These are phyloP conservation scores for Theonella swinhoei DNA, from an alignment of 37 sponge, comb jelly and placozoan genomes.

Conservation along the genomic window DNA sequence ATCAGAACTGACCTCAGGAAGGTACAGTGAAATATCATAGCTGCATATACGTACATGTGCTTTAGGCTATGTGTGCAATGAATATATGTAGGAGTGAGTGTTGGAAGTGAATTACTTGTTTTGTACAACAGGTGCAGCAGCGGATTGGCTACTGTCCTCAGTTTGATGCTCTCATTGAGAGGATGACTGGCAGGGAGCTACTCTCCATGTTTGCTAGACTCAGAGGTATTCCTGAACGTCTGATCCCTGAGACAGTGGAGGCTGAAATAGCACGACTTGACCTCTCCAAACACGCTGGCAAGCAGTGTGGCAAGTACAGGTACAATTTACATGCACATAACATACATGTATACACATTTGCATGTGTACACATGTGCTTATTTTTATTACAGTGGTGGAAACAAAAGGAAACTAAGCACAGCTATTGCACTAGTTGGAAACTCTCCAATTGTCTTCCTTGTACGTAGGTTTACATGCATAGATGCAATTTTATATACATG, in stretches of 20 bases:
- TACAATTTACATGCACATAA: no score
- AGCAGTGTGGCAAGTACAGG: conserved; percentile 95
- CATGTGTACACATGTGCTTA: background rate
- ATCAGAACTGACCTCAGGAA: conserved; percentile 57
- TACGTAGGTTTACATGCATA: conserved; percentile 10
- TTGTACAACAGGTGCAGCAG: conserved; percentile 54
- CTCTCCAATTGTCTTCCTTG: conserved; percentile 86
- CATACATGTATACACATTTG: background rate
- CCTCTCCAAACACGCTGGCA: conserved; percentile 80
- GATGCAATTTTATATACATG: background rate
- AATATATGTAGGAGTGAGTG: background rate
- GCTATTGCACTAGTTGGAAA: conserved; percentile 96
- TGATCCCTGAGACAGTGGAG: conserved; percentile 76
- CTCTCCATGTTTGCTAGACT: conserved; percentile 91
- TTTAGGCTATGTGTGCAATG: no score
- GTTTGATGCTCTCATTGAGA: conserved; percentile 73
- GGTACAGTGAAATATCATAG: conserved; percentile 9
- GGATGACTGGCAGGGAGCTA: conserved; percentile 85
- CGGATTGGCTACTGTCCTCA: conserved; percentile 84
- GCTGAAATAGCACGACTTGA: conserved; percentile 81
- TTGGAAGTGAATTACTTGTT: background rate
- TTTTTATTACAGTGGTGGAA: conserved; percentile 84
- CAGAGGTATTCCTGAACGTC: conserved; percentile 81
- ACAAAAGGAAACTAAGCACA: conserved; percentile 94
- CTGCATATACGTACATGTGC: no score